A percentile compares a stretch with the other conserved stretches of the same genome.
phyloP scores from a whole-genome alignment of 2,113 vertebrate genomes.

The Ondatra zibethicus region DNA sequence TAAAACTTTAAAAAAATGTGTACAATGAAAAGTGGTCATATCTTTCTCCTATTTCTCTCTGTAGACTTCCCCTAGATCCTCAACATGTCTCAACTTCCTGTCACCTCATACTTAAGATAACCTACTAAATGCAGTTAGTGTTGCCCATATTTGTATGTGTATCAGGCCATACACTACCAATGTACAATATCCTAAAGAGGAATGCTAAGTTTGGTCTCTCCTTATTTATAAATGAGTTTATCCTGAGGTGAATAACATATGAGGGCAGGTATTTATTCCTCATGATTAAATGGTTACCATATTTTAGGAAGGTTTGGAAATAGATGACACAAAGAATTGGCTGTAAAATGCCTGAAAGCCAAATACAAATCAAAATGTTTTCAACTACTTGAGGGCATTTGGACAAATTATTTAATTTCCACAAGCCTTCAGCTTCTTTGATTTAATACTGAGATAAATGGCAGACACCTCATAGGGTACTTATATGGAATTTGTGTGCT shows the following conservation, averaged over 20 bases:
- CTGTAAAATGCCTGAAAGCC: not conserved
- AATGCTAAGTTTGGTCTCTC: not conserved
- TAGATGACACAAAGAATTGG: not conserved
- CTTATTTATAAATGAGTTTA: not conserved
- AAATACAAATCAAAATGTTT: slow-evolving; percentile 4
- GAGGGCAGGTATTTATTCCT: slow-evolving; percentile 4
- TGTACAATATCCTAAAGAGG: not conserved
- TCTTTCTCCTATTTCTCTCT: not conserved
- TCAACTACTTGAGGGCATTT: not conserved
- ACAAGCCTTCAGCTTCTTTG: not conserved
- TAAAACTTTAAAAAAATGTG: not conserved
- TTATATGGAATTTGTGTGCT: not conserved
- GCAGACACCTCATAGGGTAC: not conserved
- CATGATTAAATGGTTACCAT: not conserved
- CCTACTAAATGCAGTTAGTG: not conserved
- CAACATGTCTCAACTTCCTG: not conserved
- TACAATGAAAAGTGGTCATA: not conserved
- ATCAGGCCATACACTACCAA: not conserved
- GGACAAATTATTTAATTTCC: not conserved
- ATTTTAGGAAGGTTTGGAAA: not conserved
- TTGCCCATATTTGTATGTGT: not conserved
- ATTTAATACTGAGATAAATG: not conserved
- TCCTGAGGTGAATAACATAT: not conserved
- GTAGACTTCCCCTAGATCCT: not conserved
- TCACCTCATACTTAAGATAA: not conserved